Conservation (phyloP, 2,888 invertebrate genomes). For the Euzophera pinguis region DNA sequence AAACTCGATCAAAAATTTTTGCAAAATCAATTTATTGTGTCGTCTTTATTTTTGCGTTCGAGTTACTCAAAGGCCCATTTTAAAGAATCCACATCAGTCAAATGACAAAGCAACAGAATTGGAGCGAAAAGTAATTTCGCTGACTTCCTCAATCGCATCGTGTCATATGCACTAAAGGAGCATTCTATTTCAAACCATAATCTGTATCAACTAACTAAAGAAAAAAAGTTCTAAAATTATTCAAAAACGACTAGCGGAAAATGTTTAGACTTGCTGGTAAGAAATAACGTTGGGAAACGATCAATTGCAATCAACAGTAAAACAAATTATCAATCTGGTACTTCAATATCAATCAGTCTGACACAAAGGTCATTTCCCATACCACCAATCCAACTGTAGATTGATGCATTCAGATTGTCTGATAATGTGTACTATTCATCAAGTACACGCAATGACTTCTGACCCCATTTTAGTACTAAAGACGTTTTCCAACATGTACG, state of each 20-base stretch:
- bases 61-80: constrained; percentile 3
- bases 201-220: no score
- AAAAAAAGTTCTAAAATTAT: no score
- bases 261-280: no score
- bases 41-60: not conserved
- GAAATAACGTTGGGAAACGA: not conserved
- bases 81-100: not conserved
- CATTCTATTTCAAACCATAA: not conserved
- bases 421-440: constrained; percentile 40
- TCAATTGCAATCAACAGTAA: constrained; percentile 10
- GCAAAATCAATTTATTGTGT: not conserved
- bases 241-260: no score
- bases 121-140: constrained; percentile 8
- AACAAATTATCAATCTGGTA: constrained; percentile 27
- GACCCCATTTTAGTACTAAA: constrained; percentile 18
- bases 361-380: constrained; percentile 38
- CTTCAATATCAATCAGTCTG: constrained; percentile 39
- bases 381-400: constrained; percentile 36
- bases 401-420: constrained; percentile 43
- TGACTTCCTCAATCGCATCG: constrained; percentile 7
- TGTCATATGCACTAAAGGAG: not conserved
- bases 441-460: constrained; percentile 26
- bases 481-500: constrained; percentile 3
- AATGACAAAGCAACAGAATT: constrained; percentile 8
- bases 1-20: no score